Percentiles rank a stretch among this genome's conserved stretches.
Evolutionary conservation across 1,140 invertebrate genomes (phyloP).

Genomic region (Lepidurus apus): DNA sequence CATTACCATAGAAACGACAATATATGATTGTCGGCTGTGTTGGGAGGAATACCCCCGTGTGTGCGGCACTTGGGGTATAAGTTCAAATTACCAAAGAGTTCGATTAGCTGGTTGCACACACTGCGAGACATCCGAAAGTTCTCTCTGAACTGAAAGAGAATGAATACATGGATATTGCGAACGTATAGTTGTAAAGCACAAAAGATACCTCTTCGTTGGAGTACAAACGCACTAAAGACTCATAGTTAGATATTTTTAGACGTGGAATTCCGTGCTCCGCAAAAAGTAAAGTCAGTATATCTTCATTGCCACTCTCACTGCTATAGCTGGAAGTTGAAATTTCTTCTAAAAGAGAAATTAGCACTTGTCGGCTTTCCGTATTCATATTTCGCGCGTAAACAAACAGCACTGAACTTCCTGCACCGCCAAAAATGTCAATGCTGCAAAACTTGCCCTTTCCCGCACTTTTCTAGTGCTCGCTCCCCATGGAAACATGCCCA

Average conservation of each 20-base stretch:
- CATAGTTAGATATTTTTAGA: neutral
- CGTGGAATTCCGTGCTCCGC: neutral
- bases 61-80: slow-evolving; percentile 24
- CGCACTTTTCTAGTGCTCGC: no score
- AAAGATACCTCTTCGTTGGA: slow-evolving; percentile 20
- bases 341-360: neutral
- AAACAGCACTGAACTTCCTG: no score
- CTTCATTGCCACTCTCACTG: neutral
- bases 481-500: no score
- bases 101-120: slow-evolving; percentile 16
- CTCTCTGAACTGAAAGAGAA: slow-evolving; percentile 3
- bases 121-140: slow-evolving; percentile 25
- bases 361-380: no score
- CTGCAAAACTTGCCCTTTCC: no score
- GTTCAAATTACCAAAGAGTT: slow-evolving; percentile 23
- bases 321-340: neutral
- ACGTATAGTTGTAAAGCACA: slow-evolving; percentile 21
- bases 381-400: no score
- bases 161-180: neutral
- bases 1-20: slow-evolving; percentile 26
- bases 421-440: no score
- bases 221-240: neutral
- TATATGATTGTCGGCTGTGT: slow-evolving; percentile 25
- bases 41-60: slow-evolving; percentile 26
- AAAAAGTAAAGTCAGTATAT: neutral